Conservation (phyloP, 1,140 invertebrate genomes). For the Dendrolimus kikuchii region DNA sequence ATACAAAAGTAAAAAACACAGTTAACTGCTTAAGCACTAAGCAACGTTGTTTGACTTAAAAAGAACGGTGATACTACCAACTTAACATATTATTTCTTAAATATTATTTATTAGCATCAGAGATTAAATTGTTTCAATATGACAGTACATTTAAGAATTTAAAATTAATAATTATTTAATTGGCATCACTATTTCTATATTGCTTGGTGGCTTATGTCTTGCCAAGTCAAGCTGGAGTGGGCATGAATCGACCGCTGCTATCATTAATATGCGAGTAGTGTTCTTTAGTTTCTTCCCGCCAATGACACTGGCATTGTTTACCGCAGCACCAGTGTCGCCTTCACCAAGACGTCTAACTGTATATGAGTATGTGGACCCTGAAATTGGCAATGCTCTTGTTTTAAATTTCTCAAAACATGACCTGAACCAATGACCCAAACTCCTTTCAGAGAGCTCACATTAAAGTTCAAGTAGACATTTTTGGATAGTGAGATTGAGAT, state of each 20-base stretch:
- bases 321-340: slow-evolving; percentile 26
- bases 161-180: background rate
- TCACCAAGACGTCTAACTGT: slow-evolving; percentile 48
- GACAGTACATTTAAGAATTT: background rate
- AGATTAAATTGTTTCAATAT: no score
- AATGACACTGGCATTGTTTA: slow-evolving; percentile 62
- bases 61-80: no score
- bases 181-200: background rate
- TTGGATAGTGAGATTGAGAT: no score
- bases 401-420: slow-evolving; percentile 24
- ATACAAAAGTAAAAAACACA: background rate
- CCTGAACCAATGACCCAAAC: slow-evolving; percentile 41
- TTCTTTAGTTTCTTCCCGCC: slow-evolving; percentile 65
- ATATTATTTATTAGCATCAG: no score
- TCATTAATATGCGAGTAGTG: slow-evolving; percentile 54
- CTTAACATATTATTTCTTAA: no score
- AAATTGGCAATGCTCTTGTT: slow-evolving; percentile 68
- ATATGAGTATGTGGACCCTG: slow-evolving; percentile 60
- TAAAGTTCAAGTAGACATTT: no score
- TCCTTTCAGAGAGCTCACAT: background rate
- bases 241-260: slow-evolving; percentile 22
- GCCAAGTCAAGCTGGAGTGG: no score
- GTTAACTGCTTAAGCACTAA: no score
- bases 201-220: no score
- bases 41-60: no score